Percentiles rank a stretch among this genome's conserved stretches.
Conservation (phyloP, 2,797 vertebrate species). For the Poecile montanus region DNA sequence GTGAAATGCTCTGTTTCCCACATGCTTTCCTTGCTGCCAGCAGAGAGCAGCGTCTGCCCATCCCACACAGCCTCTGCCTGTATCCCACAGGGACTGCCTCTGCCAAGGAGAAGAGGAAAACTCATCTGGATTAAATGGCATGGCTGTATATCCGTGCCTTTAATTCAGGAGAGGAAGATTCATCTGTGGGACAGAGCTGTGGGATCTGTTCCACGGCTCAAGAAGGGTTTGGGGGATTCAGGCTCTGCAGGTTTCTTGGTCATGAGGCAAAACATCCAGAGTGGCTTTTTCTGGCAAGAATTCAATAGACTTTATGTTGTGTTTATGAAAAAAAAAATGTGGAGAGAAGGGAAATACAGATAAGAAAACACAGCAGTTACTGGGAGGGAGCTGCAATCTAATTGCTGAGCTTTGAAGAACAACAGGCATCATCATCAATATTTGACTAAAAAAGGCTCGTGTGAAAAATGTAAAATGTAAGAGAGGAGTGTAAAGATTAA, state of each 20-base stretch:
- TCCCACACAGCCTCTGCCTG: background rate
- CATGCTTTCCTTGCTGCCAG: conserved; percentile 22
- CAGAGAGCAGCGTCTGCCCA: conserved; percentile 70
- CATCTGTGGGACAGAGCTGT: background rate
- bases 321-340: background rate
- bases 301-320: background rate
- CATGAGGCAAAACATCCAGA: background rate
- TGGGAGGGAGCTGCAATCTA: conserved; percentile 69
- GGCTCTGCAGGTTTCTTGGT: conserved; percentile 12
- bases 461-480: conserved; percentile 73
- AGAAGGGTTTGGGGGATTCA: background rate
- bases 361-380: conserved; percentile 34
- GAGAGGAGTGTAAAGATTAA: conserved; percentile 66
- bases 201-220: background rate
- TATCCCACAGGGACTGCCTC: background rate
- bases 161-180: background rate
- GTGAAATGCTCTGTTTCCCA: background rate
- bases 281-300: background rate
- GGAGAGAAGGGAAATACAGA: background rate
- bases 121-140: background rate
- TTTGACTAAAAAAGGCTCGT: conserved; percentile 80
- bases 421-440: conserved; percentile 82
- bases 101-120: background rate
- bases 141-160: background rate
- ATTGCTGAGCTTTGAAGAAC: conserved; percentile 80